phyloP scores from a whole-genome alignment of 2,797 vertebrate species.

The Morelia viridis region DNA sequence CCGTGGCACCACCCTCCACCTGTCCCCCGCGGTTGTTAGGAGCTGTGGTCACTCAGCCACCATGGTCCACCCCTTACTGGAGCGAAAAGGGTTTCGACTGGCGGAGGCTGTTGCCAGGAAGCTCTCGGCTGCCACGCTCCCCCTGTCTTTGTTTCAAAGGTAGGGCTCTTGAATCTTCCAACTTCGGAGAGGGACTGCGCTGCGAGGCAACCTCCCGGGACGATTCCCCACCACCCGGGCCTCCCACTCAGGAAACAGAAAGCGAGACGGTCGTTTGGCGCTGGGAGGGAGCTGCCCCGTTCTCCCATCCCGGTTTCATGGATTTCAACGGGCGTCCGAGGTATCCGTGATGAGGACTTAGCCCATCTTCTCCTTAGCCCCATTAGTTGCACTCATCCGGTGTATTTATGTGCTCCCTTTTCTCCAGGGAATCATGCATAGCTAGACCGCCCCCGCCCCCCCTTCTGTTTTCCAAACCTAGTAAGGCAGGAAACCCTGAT shows the following conservation, averaged over 20 bases:
- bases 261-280: neutral
- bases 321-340: neutral
- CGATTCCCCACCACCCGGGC: neutral
- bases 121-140: neutral
- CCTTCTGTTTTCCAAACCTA: too few relatives aligned
- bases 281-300: neutral
- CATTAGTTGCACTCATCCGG: too few relatives aligned
- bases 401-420: too few relatives aligned
- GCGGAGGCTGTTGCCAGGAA: neutral
- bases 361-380: neutral
- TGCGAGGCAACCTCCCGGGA: neutral
- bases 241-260: neutral
- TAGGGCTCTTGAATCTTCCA: neutral
- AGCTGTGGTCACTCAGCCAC: neutral
- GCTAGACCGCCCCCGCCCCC: neutral
- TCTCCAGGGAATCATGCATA: neutral
- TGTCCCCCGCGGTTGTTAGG: neutral
- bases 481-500: neutral
- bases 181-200: neutral
- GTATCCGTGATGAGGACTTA: neutral
- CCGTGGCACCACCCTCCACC: neutral
- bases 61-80: neutral
- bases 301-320: neutral
- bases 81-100: neutral
- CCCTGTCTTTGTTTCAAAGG: neutral